Base-by-base conservation (phyloP, 2,888 invertebrate species). In the Oscheius myriophilus region DNA sequence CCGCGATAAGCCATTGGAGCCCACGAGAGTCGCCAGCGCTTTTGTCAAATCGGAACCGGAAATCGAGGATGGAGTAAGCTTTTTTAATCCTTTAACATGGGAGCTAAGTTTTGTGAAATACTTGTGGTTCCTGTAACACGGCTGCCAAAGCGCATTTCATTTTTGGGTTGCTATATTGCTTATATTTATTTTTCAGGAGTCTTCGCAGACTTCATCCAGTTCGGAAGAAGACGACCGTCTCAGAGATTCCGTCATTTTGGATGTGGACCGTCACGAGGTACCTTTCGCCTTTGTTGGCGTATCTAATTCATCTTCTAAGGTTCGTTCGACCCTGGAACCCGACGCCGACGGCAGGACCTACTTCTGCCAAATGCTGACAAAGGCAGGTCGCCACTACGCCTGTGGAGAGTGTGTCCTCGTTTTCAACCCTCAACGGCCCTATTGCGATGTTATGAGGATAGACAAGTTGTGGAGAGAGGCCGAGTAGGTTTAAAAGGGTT, bases 391-490 rank as follows among this genome's bases (percentile, higher is more conserved):
- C n/a, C 84, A 87, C 70, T 87, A 87, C 73, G 88, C 88, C 81
- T 76, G 89, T 85, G 89, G 97, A 0, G 96, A 98, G 88, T 95
- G 92, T 87, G 96, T 97, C 52, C 95, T 96, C 86, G 94, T 96
- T 16, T 93, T 93, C 70, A 85, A 86, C 16, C 93, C 93, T 0
- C 93, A 93, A 83, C 92, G 92, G 18, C 93, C 93, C 57, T 92
- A 93, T 87, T 95, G 95, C 87, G 91, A 94, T 83, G 92, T 97
- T 72, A 93, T 94, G 14, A 93, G 96, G 87, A 92, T 97, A 76
- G 95, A 96, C 87, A 92, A 92, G 70, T 93, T 97, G 86, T 97
- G 96, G 96, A 93, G 93, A 84, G 93, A 93, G 53, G 91, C 92
- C 87, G 92, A 92, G 93, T 94, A 88, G 90, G 91, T 90, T 1